phyloP scores from a whole-genome alignment of 2,888 invertebrate species.

The Idaea biselata region DNA sequence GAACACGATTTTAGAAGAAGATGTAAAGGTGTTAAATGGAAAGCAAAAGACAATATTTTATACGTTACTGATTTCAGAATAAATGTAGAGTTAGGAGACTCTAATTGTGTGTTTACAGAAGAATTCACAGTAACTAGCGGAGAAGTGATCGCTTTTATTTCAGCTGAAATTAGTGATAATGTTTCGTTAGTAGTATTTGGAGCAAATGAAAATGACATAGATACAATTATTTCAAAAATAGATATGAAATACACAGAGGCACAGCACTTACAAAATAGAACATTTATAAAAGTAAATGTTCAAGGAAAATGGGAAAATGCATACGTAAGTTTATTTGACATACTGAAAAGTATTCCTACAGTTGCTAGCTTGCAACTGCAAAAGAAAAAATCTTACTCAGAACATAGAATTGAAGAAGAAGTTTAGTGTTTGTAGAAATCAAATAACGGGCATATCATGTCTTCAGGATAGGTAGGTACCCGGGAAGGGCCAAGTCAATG shows the following conservation, averaged over 20 bases:
- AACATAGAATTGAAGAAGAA: no score
- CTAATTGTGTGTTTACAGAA: constrained; percentile 22
- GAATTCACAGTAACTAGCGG: constrained; percentile 19
- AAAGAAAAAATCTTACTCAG: no score
- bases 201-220: constrained; percentile 7
- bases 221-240: constrained; percentile 16
- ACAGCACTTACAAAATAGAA: constrained; percentile 5
- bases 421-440: no score
- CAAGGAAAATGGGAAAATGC: constrained; percentile 16
- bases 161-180: constrained; percentile 27
- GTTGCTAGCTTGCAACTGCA: no score
- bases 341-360: neutral
- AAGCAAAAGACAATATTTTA: neutral
- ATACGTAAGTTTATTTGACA: constrained; percentile 32
- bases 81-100: neutral
- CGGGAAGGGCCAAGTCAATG: no score
- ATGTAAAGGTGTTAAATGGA: neutral
- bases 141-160: constrained; percentile 22
- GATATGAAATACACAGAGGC: constrained; percentile 17
- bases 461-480: no score
- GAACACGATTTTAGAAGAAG: neutral
- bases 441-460: no score
- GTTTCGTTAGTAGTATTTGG: constrained; percentile 35
- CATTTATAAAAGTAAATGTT: constrained; percentile 19
- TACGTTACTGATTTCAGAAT: neutral